Conservation (phyloP, 2,888 invertebrate genomes). For the Platycheirus albimanus region DNA sequence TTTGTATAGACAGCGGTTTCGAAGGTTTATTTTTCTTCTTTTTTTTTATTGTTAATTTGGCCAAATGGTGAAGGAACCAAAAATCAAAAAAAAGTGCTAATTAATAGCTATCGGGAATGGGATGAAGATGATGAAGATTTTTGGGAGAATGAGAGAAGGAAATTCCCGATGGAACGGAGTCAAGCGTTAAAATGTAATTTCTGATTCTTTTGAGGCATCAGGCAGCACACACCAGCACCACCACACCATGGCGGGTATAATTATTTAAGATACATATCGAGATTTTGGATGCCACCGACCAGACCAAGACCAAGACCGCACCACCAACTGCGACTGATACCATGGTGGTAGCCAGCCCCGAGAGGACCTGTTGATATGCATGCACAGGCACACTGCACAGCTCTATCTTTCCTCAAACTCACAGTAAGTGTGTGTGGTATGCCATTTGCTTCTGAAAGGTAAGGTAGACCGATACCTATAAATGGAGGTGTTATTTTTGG, state of each 20-base stretch:
- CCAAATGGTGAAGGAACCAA: constrained; percentile 36
- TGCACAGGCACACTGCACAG: no score
- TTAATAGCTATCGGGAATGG: constrained; percentile 68
- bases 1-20: not conserved
- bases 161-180: constrained; percentile 59
- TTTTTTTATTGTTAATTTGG: no score
- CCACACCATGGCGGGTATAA: constrained; percentile 32
- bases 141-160: constrained; percentile 29
- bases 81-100: constrained; percentile 61
- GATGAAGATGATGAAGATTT: constrained; percentile 59
- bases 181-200: constrained; percentile 62
- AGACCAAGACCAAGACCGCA: no score
- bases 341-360: no score
- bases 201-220: constrained; percentile 20
- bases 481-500: constrained; percentile 61
- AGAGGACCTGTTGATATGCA: constrained; percentile 7
- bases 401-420: constrained; percentile 2
- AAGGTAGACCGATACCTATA: constrained; percentile 2
- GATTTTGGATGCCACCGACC: constrained; percentile 55
- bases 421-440: constrained; percentile 50
- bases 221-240: no score
- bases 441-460: constrained; percentile 51
- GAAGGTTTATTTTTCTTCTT: not conserved
- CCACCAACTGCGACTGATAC: constrained; percentile 4
- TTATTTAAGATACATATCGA: constrained; percentile 41